Evolutionary conservation across 2,888 invertebrate genomes (phyloP).

Genomic region (Synanthedon tipuliformis): DNA sequence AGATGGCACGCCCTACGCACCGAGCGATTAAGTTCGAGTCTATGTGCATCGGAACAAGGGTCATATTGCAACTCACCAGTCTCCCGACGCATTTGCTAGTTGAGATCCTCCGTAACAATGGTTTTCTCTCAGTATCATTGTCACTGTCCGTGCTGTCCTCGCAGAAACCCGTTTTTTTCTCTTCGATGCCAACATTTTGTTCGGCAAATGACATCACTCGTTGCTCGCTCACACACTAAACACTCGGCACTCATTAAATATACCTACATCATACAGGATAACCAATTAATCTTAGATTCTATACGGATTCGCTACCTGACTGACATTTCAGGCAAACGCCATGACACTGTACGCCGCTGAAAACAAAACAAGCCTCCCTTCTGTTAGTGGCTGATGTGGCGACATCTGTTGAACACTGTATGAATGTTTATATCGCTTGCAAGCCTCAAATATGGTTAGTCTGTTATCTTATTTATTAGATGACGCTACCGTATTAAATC

Average conservation of each 20-base stretch:
- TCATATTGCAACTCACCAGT: conserved; percentile 70
- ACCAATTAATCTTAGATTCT: conserved; percentile 43
- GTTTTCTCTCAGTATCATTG: conserved; percentile 83
- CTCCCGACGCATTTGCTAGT: conserved; percentile 85
- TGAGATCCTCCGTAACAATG: conserved; percentile 82
- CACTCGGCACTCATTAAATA: conserved; percentile 45
- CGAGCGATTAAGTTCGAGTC: background rate
- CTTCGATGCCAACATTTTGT: conserved; percentile 31
- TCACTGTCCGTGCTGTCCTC: conserved; percentile 80
- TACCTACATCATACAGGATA: conserved; percentile 64
- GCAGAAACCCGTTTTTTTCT: conserved; percentile 39
- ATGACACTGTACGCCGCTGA: conserved; percentile 55
- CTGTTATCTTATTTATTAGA: too few species aligned
- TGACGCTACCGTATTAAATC: too few species aligned
- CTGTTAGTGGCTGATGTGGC: conserved; percentile 11
- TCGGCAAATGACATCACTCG: conserved; percentile 58
- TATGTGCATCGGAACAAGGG: background rate
- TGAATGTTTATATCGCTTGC: conserved; percentile 13
- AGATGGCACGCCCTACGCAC: conserved; percentile 46
- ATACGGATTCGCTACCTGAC: conserved; percentile 42
- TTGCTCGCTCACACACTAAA: conserved; percentile 40
- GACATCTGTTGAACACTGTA: conserved; percentile 24
- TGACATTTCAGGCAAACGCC: conserved; percentile 63
- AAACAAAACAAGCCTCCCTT: conserved; percentile 57
- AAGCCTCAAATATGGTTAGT: too few species aligned